Evolutionary conservation across 2,113 vertebrate genomes (phyloP).

Genomic region (Nansenia antarctica): DNA sequence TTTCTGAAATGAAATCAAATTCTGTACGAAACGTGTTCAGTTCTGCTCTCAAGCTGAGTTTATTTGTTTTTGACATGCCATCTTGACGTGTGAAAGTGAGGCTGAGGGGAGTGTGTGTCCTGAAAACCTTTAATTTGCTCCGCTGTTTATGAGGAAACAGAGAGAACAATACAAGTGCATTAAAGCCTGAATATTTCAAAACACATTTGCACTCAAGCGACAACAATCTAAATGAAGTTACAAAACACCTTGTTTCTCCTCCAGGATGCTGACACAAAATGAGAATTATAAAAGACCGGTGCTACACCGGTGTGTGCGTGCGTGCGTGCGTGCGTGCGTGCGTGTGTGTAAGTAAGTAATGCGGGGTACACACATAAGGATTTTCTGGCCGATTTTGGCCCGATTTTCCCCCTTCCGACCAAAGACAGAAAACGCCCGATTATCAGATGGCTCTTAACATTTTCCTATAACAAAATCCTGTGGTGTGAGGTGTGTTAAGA

Average conservation of each 20-base stretch:
- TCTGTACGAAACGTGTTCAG: not conserved
- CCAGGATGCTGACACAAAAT: constrained; percentile 32
- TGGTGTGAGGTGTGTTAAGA: too few relatives aligned
- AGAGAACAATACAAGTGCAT: constrained; percentile 48
- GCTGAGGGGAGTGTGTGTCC: not conserved
- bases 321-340: not conserved
- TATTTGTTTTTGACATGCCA: not conserved
- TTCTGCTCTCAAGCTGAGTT: not conserved
- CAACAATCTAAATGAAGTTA: constrained; percentile 55
- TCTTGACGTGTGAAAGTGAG: not conserved
- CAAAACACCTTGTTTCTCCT: constrained; percentile 48
- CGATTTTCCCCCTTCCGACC: too few relatives aligned
- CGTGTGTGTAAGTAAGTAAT: not conserved
- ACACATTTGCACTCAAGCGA: constrained; percentile 51
- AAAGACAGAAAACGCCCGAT: too few relatives aligned
- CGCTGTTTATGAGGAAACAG: constrained; percentile 10
- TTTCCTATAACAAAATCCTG: too few relatives aligned
- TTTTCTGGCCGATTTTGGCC: too few relatives aligned
- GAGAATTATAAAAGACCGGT: constrained; percentile 56
- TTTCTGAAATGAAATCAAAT: not conserved
- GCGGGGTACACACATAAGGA: too few relatives aligned
- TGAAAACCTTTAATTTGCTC: constrained; percentile 34
- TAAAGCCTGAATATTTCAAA: constrained; percentile 63
- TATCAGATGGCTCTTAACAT: too few relatives aligned
- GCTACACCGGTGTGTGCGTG: not conserved